Conservation (phyloP, 2,797 vertebrate species). For the Phalanger gymnotis region DNA sequence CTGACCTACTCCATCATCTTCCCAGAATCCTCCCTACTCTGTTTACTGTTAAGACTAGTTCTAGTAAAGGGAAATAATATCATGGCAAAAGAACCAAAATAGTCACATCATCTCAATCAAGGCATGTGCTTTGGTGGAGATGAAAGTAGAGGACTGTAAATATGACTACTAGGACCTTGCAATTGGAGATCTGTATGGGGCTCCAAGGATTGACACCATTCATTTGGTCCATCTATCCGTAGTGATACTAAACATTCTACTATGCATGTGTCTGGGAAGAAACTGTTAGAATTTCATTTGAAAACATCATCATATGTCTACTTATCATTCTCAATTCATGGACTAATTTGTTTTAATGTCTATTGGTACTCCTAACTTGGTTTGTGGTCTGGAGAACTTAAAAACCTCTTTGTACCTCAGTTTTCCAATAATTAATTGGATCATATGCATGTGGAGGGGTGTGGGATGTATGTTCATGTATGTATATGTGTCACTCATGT, state of each 20-base stretch:
- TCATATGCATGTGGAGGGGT: background rate
- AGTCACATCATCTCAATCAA: background rate
- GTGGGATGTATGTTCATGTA: too few relatives aligned
- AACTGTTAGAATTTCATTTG: background rate
- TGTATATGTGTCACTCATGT: background rate
- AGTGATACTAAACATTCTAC: background rate
- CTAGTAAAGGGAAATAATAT: background rate
- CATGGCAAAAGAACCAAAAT: background rate
- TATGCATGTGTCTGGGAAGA: background rate
- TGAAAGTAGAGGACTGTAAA: background rate
- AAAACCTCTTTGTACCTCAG: background rate
- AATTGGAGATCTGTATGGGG: background rate
- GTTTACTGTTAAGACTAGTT: background rate
- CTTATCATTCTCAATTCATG: background rate
- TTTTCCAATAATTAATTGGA: background rate
- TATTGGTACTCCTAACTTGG: background rate
- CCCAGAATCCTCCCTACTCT: background rate
- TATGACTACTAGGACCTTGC: background rate
- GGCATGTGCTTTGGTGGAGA: background rate
- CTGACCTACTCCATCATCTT: too few relatives aligned
- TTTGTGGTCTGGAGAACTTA: background rate
- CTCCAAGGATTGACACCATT: background rate
- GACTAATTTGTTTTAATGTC: background rate
- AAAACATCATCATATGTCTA: background rate
- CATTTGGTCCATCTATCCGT: background rate